Conservation (phyloP, 2,113 vertebrate species). For the Mastomys natalensis region DNA sequence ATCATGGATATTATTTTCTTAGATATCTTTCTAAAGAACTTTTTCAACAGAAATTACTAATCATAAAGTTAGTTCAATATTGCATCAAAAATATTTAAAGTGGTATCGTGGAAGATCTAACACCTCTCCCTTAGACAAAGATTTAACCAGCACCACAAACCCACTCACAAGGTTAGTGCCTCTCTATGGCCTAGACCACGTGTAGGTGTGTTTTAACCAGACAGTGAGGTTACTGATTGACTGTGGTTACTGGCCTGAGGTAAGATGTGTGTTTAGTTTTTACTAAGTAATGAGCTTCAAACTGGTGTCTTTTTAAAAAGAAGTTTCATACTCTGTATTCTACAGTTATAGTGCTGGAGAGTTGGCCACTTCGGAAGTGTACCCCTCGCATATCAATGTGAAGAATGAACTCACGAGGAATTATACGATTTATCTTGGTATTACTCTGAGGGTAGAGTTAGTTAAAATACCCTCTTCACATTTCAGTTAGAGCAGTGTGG, state of each 20-base stretch:
- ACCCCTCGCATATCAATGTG: not conserved
- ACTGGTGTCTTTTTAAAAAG: slow-evolving; percentile 7
- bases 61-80: slow-evolving; percentile 24
- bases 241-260: slow-evolving; percentile 60
- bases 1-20: slow-evolving; percentile 36
- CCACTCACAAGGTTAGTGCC: too few species aligned
- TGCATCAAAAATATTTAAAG: slow-evolving; percentile 67
- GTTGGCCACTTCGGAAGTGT: slow-evolving; percentile 2
- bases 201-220: slow-evolving; percentile 42
- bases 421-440: not conserved
- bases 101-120: slow-evolving; percentile 14
- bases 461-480: slow-evolving; percentile 6
- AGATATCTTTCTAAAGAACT: slow-evolving; percentile 6
- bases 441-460: not conserved
- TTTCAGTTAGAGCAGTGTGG: not conserved
- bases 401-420: not conserved
- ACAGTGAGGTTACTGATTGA: slow-evolving; percentile 53
- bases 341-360: not conserved
- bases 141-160: not conserved
- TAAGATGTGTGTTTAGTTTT: slow-evolving; percentile 71
- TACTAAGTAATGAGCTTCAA: slow-evolving; percentile 39
- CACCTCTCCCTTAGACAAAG: not conserved
- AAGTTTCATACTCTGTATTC: not conserved
- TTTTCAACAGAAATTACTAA: slow-evolving; percentile 44
- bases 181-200: not conserved